Percentiles rank a stretch among this genome's conserved stretches.
phyloP scores from a whole-genome alignment of 2,888 invertebrate genomes.

The Camponotus fellah region DNA sequence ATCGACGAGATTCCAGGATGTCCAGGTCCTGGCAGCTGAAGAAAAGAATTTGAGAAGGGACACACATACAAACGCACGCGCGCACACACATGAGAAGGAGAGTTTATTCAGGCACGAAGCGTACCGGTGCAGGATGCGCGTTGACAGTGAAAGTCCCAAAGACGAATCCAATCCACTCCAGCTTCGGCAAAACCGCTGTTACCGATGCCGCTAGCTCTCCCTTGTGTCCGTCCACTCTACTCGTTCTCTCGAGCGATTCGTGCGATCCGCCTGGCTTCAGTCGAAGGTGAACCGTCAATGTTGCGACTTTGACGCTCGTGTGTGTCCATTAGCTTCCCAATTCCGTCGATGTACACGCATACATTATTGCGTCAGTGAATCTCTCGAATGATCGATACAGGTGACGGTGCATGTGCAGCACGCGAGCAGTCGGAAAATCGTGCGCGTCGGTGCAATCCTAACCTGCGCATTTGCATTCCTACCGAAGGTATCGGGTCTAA shows the following conservation, averaged over 20 bases:
- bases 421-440: background rate
- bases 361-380: constrained; percentile 7
- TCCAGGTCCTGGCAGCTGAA: background rate
- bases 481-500: background rate
- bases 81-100: background rate
- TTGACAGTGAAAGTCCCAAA: constrained; percentile 80
- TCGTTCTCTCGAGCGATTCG: constrained; percentile 36
- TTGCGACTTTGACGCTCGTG: constrained; percentile 51
- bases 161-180: constrained; percentile 44
- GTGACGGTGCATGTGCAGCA: background rate
- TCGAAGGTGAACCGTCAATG: constrained; percentile 80
- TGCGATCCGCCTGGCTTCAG: constrained; percentile 72
- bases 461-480: background rate
- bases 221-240: constrained; percentile 63
- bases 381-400: background rate
- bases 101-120: constrained; percentile 64
- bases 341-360: background rate
- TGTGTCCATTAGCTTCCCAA: background rate
- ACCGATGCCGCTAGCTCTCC: constrained; percentile 66
- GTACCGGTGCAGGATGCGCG: constrained; percentile 72
- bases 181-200: constrained; percentile 6
- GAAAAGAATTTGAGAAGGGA: too few relatives aligned
- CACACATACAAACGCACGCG: background rate
- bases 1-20: background rate
- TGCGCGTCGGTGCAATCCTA: background rate